Conservation (phyloP, 2,888 invertebrate species). For the Colostygia pectinataria region DNA sequence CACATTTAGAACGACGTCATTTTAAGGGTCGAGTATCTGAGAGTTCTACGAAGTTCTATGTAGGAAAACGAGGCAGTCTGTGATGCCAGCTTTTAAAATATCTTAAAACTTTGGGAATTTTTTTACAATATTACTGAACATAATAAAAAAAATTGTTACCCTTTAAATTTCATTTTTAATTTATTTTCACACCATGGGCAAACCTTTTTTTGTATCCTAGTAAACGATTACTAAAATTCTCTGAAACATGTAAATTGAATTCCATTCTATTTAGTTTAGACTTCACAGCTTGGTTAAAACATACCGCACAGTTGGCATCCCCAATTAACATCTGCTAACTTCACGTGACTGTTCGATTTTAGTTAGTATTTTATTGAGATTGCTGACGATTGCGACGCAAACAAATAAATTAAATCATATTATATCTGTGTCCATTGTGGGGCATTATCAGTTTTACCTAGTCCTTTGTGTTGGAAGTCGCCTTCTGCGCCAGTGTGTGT, state of each 20-base stretch:
- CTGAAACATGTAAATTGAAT: too few relatives aligned
- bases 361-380: constrained; percentile 45
- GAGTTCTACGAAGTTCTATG: constrained; percentile 36
- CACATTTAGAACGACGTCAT: constrained; percentile 57
- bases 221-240: too few relatives aligned
- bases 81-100: constrained; percentile 52
- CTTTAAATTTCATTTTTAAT: too few relatives aligned
- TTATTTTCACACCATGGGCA: too few relatives aligned
- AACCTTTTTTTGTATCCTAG: too few relatives aligned
- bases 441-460: constrained; percentile 53
- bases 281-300: constrained; percentile 31
- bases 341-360: constrained; percentile 54
- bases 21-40: constrained; percentile 41
- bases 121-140: too few relatives aligned
- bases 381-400: constrained; percentile 54
- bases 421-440: constrained; percentile 37
- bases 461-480: constrained; percentile 65
- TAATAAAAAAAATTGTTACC: too few relatives aligned
- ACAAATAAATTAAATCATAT: constrained; percentile 47
- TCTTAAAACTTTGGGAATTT: too few relatives aligned
- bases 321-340: constrained; percentile 45
- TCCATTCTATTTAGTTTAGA: too few relatives aligned
- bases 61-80: constrained; percentile 44
- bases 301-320: constrained; percentile 41
- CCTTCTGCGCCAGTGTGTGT: constrained; percentile 83